A percentile compares a stretch with the other conserved stretches of the same genome.
Evolutionary conservation across 2,888 invertebrate species (phyloP).

Genomic region (Philereme transversata): DNA sequence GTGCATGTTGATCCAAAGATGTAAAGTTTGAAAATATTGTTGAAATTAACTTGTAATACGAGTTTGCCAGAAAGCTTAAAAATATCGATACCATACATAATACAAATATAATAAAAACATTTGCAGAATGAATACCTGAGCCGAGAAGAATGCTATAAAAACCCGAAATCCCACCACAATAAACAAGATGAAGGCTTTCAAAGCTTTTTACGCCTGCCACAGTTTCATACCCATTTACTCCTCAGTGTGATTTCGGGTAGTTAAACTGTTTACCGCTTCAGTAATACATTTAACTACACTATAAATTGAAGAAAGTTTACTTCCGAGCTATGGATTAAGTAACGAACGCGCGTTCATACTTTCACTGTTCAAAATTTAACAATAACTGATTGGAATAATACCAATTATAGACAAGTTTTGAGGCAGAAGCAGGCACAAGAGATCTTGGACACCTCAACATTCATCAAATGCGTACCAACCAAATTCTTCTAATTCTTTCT

Average conservation of each 20-base stretch:
- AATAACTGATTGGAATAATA: constrained; percentile 22
- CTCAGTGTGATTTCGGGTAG: constrained; percentile 8
- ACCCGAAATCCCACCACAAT: background rate
- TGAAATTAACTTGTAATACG: no score
- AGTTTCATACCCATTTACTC: constrained; percentile 5
- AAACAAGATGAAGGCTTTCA: background rate
- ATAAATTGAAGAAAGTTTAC: constrained; percentile 29
- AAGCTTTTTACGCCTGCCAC: constrained; percentile 1
- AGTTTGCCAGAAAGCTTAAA: background rate
- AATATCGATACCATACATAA: background rate
- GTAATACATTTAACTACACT: constrained; percentile 12
- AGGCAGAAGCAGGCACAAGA: no score
- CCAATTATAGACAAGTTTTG: background rate
- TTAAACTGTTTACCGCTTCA: constrained; percentile 19
- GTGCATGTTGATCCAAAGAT: no score
- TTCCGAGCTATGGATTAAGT: constrained; percentile 26
- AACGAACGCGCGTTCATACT: constrained; percentile 30
- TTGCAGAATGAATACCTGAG: background rate
- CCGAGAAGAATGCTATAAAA: constrained; percentile 2
- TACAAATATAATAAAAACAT: background rate
- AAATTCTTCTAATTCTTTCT: no score
- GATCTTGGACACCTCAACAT: no score
- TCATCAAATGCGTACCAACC: no score
- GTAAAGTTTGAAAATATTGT: no score
- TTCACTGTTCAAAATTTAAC: constrained; percentile 48